These are phyloP conservation scores for Cinara cedri DNA, from an alignment of 2,888 invertebrate species.

Conservation along the genomic window DNA sequence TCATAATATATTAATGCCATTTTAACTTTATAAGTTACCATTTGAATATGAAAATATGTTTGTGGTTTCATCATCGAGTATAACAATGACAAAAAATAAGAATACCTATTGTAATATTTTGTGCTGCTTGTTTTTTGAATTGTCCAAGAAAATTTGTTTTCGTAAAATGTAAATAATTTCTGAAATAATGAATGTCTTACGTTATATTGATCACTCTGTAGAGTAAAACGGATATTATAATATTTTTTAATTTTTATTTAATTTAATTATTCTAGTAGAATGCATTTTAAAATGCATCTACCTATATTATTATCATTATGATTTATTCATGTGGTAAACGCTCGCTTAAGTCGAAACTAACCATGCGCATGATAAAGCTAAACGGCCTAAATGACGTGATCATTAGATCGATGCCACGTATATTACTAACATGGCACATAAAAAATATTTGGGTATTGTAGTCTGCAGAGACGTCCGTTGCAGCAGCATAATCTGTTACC, in stretches of 20 bases:
- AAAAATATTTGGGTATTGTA: background rate
- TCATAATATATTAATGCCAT: no score
- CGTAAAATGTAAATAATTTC: no score
- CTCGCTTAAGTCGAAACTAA: conserved; percentile 24
- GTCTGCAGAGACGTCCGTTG: background rate
- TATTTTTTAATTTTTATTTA: background rate
- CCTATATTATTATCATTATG: background rate
- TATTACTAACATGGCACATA: background rate
- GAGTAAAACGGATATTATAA: background rate
- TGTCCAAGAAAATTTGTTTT: no score
- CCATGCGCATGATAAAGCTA: background rate
- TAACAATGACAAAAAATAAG: no score
- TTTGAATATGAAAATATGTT: no score
- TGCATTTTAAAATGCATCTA: background rate
- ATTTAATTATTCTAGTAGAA: background rate
- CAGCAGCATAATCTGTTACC: background rate
- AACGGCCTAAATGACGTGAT: conserved; percentile 5
- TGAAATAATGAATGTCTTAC: no score
- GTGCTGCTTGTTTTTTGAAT: no score
- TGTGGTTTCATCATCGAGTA: no score
- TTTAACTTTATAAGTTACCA: no score
- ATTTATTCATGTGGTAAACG: conserved; percentile 19
- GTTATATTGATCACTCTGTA: no score
- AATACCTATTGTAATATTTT: no score
- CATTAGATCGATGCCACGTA: conserved; percentile 1